These are phyloP conservation scores for Globicephala melas DNA, from an alignment of 2,113 vertebrate genomes.

Conservation along the genomic window DNA sequence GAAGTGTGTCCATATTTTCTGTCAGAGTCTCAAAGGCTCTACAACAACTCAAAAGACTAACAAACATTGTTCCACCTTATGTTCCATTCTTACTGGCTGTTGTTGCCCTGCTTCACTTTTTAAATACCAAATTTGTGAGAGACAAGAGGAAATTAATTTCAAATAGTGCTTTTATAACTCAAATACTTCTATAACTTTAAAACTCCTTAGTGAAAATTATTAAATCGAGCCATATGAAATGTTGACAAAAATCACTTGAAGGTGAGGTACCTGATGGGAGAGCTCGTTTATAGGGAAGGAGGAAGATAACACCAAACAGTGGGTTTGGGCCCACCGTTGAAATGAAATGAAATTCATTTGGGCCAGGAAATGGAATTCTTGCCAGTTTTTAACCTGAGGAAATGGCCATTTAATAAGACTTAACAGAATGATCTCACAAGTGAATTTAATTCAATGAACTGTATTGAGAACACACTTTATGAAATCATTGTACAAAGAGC, in stretches of 20 bases:
- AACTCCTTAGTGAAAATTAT: neutral
- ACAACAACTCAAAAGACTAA: neutral
- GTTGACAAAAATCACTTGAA: neutral
- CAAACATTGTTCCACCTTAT: neutral
- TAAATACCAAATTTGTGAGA: neutral
- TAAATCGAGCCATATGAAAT: neutral
- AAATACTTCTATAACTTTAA: neutral
- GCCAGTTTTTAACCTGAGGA: neutral
- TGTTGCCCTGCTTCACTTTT: neutral
- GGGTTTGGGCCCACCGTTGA: neutral
- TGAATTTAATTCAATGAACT: neutral
- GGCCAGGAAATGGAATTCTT: neutral
- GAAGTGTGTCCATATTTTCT: slow-evolving; percentile 10
- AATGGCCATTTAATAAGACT: neutral
- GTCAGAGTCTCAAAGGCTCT: neutral
- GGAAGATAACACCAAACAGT: neutral
- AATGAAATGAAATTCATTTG: neutral
- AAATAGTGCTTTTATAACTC: neutral
- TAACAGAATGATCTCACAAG: neutral
- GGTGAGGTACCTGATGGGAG: neutral
- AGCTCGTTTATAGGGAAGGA: neutral
- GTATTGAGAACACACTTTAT: neutral
- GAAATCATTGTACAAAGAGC: neutral
- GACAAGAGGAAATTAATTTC: neutral
- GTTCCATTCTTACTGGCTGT: neutral